Conservation (phyloP, 2,888 invertebrate species). For the Pristionchus japonicus region DNA sequence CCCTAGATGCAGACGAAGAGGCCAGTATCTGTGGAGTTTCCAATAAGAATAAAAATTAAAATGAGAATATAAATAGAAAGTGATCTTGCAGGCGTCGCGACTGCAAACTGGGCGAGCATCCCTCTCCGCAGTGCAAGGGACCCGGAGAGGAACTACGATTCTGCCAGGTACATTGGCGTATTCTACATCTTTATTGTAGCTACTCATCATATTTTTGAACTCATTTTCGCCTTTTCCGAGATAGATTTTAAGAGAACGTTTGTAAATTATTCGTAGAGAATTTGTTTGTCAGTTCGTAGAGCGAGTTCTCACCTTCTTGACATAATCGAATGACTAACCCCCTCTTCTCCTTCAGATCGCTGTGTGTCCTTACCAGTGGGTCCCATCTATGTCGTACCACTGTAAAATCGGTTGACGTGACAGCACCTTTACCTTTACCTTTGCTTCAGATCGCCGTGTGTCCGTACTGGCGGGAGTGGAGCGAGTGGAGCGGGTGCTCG, state of each 20-base stretch:
- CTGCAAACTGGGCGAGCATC: conserved; percentile 7
- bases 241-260: no score
- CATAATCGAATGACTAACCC: background rate
- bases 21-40: background rate
- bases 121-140: conserved; percentile 3
- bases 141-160: conserved; percentile 43
- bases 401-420: no score
- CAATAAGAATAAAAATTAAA: background rate
- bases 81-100: background rate
- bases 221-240: no score
- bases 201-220: no score
- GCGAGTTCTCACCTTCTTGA: no score
- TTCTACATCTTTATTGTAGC: no score
- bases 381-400: no score
- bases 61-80: background rate
- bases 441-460: conserved; percentile 52
- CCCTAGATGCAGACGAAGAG: no score
- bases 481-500: conserved; percentile 62
- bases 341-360: background rate
- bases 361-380: no score
- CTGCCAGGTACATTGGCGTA: conserved; percentile 52
- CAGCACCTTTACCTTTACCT: no score
- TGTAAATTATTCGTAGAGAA: no score
- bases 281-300: no score
- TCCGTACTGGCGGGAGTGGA: conserved; percentile 64